These are phyloP conservation scores for Dendrolimus pini DNA, from an alignment of 2,888 invertebrate species.

Conservation along the genomic window DNA sequence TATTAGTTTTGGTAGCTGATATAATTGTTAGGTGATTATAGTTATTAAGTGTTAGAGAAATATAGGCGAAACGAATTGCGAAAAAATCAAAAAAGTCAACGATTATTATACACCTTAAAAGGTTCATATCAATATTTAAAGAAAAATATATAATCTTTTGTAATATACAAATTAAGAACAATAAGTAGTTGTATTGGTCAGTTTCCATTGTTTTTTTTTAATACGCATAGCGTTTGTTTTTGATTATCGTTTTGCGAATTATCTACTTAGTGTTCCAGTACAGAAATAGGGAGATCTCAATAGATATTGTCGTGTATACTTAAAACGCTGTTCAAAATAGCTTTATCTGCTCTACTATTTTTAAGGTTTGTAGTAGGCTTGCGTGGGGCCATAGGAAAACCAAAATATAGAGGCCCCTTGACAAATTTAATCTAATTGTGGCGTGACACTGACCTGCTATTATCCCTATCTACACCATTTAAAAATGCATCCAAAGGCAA, in stretches of 20 bases:
- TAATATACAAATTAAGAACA: constrained; percentile 65
- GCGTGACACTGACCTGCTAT: too few relatives aligned
- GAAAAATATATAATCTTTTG: constrained; percentile 69
- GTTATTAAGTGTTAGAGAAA: constrained; percentile 46
- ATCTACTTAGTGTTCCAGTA: constrained; percentile 1
- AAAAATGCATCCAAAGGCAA: too few relatives aligned
- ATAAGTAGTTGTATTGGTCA: constrained; percentile 67
- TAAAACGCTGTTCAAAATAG: too few relatives aligned
- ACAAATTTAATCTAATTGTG: too few relatives aligned
- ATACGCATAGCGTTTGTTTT: constrained; percentile 64
- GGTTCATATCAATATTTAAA: constrained; percentile 72
- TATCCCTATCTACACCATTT: too few relatives aligned
- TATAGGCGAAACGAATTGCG: constrained; percentile 47
- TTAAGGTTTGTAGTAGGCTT: too few relatives aligned
- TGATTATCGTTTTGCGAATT: constrained; percentile 4
- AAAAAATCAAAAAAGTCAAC: constrained; percentile 47
- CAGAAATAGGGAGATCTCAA: constrained; percentile 2
- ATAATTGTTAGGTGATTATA: constrained; percentile 51
- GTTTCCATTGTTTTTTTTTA: constrained; percentile 20
- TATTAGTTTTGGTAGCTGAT: constrained; percentile 48
- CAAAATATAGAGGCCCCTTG: too few relatives aligned
- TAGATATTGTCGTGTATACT: constrained; percentile 14
- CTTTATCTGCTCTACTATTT: too few relatives aligned
- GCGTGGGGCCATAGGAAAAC: too few relatives aligned
- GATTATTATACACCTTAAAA: constrained; percentile 64